Evolutionary conservation across 2,797 vertebrate genomes (phyloP), one percentile per base, ranked within the genome.

Genomic region (Alosa sapidissima): DNA sequence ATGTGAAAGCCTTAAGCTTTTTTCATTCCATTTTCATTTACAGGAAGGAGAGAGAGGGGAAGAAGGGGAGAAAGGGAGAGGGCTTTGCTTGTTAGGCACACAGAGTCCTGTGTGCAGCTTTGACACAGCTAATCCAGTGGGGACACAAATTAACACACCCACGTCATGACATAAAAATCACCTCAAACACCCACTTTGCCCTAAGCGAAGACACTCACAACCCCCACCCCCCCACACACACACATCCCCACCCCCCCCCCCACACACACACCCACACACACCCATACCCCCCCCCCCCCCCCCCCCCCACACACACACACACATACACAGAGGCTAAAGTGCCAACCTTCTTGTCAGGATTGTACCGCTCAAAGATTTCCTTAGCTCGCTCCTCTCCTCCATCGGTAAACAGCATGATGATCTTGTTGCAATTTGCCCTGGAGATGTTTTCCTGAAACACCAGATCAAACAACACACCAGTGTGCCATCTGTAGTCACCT

Each of bases 351-450:
- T 97, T 99, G 87, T 98, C 96, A 83, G 95, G 93, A 81, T 99
- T 99, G 88, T 98, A 97, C 91, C 96, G 97, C 86, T 96, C 91
- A 90, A 99, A 96, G 92, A 99, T 98, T 91, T 98, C 96, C 91
- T 97, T 96, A 13, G 98, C 98, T 94, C 96, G 94, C 92, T 99
- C 98, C 92, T 99, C 98, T 89, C 98, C 98, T 88, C 98, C 98
- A 58, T 99, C 98, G 52, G 98, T 99, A 90, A 99, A 99, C 89
- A 99, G 91, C 98, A 99, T 99, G 87, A 99, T 99, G 89, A 99
- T 99, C 93, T 99, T 99, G 93, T 99, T 99, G 95, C 98, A 99
- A 94, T 99, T 98, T 84, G 98, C 98, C 95, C 98, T 95, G 91
- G 96, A 97, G 87, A 98, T 96, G 85, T 98, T 98, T 51, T 95